Evolutionary conservation across 2,113 vertebrate species (phyloP).

Genomic region (Thermophis baileyi): DNA sequence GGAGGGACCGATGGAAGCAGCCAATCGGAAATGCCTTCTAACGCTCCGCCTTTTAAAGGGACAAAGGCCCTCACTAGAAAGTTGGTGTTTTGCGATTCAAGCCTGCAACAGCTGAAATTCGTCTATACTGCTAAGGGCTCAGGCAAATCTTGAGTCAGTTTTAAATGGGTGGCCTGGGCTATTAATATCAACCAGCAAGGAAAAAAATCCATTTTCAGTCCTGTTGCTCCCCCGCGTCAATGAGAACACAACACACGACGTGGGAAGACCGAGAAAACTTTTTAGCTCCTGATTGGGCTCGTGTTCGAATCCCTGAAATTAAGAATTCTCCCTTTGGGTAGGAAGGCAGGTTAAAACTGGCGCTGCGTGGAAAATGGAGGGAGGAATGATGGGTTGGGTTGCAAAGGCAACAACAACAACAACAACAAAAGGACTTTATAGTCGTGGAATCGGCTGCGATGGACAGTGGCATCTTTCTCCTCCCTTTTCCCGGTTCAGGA

Average conservation of each 20-base stretch:
- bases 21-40: not conserved
- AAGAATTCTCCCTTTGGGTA: not conserved
- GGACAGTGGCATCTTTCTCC: too few species aligned
- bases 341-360: not conserved
- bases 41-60: not conserved
- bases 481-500: slow-evolving; percentile 57
- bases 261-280: not conserved
- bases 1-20: not conserved
- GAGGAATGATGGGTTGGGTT: not conserved
- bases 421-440: not conserved
- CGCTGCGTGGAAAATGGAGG: not conserved
- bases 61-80: not conserved
- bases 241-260: not conserved
- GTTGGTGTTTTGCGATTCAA: not conserved
- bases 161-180: not conserved
- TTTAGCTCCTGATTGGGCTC: not conserved
- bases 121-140: not conserved
- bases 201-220: not conserved
- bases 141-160: not conserved
- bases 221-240: not conserved
- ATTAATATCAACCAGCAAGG: not conserved
- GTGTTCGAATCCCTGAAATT: not conserved
- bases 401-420: not conserved
- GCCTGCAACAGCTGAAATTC: not conserved
- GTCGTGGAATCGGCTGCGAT: too few species aligned